Evolutionary conservation across 92 coral and sea anemone genomes (phyloP).

Genomic region (Actinostola sp.): DNA sequence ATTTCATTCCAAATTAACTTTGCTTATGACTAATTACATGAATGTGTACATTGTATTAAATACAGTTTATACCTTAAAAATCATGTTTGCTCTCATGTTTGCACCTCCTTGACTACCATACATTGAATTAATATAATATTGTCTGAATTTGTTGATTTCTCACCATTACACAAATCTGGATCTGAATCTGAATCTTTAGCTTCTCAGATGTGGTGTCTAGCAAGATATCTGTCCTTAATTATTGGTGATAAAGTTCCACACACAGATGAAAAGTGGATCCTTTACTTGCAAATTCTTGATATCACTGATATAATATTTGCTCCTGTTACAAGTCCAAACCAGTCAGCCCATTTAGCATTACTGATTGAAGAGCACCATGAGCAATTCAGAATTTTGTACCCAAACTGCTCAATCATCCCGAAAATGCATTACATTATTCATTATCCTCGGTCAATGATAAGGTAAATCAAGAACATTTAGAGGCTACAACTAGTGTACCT

Average conservation of each 20-base stretch:
- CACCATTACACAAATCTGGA: no score
- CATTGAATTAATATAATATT: not conserved
- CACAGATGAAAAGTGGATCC: not conserved
- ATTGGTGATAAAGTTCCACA: not conserved
- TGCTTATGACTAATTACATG: no score
- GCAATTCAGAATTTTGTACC: constrained; percentile 43
- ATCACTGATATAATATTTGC: not conserved
- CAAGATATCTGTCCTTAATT: not conserved
- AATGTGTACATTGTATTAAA: no score
- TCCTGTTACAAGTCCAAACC: not conserved
- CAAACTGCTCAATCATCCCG: not conserved
- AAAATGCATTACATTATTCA: constrained; percentile 3
- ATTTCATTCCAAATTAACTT: no score
- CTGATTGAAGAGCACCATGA: constrained; percentile 31
- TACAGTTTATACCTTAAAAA: no score
- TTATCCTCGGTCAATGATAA: no score
- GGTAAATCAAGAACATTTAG: no score
- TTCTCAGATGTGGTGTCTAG: constrained; percentile 15
- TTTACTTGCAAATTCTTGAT: not conserved
- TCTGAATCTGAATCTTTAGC: no score
- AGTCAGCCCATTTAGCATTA: not conserved
- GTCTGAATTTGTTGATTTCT: not conserved
- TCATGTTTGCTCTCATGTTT: no score
- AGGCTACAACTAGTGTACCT: no score
- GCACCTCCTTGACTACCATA: no score